These are phyloP conservation scores for Intellagama lesueurii DNA, from an alignment of 2,797 vertebrate genomes.

Conservation along the genomic window DNA sequence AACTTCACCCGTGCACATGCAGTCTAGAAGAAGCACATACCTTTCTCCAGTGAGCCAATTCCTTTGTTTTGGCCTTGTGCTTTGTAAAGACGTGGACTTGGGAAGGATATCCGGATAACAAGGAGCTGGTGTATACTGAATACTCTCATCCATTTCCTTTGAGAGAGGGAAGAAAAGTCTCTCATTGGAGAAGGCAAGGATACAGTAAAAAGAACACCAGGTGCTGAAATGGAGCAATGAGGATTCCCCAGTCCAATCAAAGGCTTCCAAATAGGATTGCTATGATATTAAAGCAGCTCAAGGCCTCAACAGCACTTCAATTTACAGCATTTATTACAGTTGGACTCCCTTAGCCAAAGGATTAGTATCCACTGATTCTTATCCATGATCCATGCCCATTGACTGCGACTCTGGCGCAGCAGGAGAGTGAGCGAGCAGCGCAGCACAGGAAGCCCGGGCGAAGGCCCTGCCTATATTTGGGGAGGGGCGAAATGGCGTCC, in stretches of 20 bases:
- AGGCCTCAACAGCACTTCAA: not conserved
- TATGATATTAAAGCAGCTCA: not conserved
- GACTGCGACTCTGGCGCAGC: too few species aligned
- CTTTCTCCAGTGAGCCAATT: conserved; percentile 58
- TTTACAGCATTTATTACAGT: not conserved
- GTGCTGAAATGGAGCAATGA: conserved; percentile 4
- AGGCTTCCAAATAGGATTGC: not conserved
- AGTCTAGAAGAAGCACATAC: conserved; percentile 55
- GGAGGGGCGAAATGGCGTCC: too few species aligned
- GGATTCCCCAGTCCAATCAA: not conserved
- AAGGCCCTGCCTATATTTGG: too few species aligned
- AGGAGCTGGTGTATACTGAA: conserved; percentile 42
- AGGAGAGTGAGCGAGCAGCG: too few species aligned
- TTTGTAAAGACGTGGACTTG: not conserved
- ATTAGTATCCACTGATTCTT: too few species aligned
- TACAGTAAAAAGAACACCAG: not conserved
- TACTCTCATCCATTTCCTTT: conserved; percentile 60
- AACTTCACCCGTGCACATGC: not conserved
- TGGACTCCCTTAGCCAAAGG: too few species aligned
- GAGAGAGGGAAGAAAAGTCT: conserved; percentile 11
- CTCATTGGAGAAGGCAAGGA: not conserved
- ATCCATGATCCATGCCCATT: too few species aligned
- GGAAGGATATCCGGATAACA: conserved; percentile 33
- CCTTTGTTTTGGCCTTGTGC: conserved; percentile 46
- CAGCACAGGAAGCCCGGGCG: too few species aligned